These are phyloP conservation scores for Squalus acanthias DNA, from an alignment of 2,797 vertebrate species.

Conservation along the genomic window DNA sequence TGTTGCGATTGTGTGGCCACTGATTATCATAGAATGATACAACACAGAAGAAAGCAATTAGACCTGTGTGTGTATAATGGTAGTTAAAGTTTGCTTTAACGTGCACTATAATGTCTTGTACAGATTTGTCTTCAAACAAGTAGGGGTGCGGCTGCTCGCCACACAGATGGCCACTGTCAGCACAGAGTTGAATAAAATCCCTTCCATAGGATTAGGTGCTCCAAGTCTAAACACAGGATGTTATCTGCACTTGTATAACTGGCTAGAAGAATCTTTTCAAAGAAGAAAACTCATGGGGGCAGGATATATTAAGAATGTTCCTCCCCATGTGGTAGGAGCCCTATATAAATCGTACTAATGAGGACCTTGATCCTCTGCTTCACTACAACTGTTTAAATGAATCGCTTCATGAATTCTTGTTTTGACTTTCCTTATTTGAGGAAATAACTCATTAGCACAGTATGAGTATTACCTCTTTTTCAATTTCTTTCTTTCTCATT, in stretches of 20 bases:
- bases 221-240: background rate
- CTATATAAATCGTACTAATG: background rate
- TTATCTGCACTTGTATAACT: background rate
- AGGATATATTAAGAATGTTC: background rate
- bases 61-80: background rate
- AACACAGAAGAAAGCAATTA: background rate
- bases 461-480: background rate
- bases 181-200: background rate
- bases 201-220: background rate
- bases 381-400: background rate
- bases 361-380: background rate
- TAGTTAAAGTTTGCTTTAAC: background rate
- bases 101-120: background rate
- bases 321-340: background rate
- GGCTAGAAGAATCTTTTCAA: background rate
- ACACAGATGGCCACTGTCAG: background rate
- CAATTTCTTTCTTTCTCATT: background rate
- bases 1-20: background rate
- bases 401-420: background rate
- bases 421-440: background rate
- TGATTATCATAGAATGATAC: background rate
- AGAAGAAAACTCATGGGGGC: background rate
- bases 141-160: background rate
- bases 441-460: background rate
- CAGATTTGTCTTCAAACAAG: background rate